Percentiles rank a stretch among this genome's conserved stretches.
Conservation (phyloP, 2,113 vertebrate species). For the Phalacrocorax carbo region DNA sequence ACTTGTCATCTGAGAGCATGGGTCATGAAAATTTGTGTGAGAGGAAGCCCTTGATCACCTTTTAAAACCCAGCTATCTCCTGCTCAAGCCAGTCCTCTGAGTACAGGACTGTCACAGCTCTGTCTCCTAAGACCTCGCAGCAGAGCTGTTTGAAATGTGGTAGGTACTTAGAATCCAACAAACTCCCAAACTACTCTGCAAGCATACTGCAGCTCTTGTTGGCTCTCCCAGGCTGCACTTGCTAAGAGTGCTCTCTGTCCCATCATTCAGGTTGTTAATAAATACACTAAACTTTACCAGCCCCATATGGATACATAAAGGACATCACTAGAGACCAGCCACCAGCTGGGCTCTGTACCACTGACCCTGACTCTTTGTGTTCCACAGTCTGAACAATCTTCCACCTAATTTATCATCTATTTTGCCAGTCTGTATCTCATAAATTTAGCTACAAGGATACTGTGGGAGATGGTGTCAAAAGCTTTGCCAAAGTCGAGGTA, state of each 20-base stretch:
- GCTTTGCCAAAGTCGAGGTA: neutral
- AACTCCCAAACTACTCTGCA: neutral
- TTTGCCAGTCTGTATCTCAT: neutral
- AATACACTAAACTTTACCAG: neutral
- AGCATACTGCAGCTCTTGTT: neutral
- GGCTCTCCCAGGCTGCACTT: neutral
- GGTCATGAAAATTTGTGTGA: neutral
- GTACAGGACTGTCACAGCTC: neutral
- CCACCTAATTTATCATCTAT: neutral
- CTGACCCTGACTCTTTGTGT: neutral
- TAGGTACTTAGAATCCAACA: neutral
- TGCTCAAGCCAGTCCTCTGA: neutral
- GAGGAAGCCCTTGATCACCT: neutral
- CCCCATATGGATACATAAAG: neutral
- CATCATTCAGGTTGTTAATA: neutral
- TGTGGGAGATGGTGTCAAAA: neutral
- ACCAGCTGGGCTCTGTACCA: neutral
- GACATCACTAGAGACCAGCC: rapidly evolving
- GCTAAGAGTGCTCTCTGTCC: neutral
- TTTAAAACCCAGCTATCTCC: neutral
- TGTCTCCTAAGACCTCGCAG: neutral
- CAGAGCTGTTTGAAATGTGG: neutral
- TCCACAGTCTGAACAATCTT: neutral
- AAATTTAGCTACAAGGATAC: neutral
- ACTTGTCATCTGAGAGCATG: neutral